Evolutionary conservation across 1,140 invertebrate genomes (phyloP).

Genomic region (Gonatopus flavifemur): DNA sequence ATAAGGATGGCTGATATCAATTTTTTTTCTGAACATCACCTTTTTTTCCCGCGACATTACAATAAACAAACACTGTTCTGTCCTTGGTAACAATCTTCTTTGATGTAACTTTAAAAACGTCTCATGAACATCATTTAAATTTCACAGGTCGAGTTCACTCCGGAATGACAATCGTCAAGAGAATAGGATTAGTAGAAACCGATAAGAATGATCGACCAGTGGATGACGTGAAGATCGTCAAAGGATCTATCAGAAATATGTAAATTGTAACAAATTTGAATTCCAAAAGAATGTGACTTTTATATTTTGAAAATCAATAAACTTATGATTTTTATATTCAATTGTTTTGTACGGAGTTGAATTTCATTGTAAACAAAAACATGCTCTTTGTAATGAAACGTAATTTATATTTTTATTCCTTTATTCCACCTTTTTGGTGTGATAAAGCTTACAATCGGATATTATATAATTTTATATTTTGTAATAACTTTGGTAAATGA

Average conservation of each 20-base stretch:
- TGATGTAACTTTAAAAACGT: no score
- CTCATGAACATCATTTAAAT: background rate
- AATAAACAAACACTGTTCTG: no score
- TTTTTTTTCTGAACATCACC: no score
- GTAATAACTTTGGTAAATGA: constrained; percentile 40
- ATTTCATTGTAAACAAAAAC: no score
- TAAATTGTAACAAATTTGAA: no score
- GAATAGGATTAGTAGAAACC: constrained; percentile 91
- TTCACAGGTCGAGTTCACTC: constrained; percentile 68
- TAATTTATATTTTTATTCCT: background rate
- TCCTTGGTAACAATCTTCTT: no score
- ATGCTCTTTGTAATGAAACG: no score
- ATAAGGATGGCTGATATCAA: no score
- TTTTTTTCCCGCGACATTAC: no score
- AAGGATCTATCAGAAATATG: constrained; percentile 59
- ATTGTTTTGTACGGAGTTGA: no score
- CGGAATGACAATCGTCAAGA: constrained; percentile 88
- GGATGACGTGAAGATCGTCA: constrained; percentile 87
- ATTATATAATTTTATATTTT: constrained; percentile 16
- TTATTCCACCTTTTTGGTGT: constrained; percentile 12
- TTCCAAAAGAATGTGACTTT: no score
- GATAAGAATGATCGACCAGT: constrained; percentile 88
- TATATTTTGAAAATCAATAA: background rate
- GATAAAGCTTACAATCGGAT: constrained; percentile 15
- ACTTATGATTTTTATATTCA: background rate